phyloP scores from a whole-genome alignment of 1,140 invertebrate genomes.

The Drosophila nigrodunni region DNA sequence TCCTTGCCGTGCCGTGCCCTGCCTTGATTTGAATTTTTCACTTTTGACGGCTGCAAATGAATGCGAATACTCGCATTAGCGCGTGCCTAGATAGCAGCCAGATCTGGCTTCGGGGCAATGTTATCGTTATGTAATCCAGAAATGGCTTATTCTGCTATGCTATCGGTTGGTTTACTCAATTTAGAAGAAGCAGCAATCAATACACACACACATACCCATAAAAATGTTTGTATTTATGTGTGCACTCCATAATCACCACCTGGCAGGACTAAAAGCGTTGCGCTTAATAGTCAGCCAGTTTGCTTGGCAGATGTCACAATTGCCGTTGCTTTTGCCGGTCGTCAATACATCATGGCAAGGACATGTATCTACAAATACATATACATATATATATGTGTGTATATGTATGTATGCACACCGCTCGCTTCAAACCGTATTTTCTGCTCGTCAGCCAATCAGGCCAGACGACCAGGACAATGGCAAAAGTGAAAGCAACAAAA shows the following conservation, averaged over 20 bases:
- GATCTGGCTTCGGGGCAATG: constrained; percentile 28
- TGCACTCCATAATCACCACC: constrained; percentile 71
- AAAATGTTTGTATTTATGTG: constrained; percentile 18
- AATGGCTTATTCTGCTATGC: constrained; percentile 68
- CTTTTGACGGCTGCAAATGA: constrained; percentile 76
- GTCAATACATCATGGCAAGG: constrained; percentile 39
- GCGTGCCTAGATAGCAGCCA: constrained; percentile 42
- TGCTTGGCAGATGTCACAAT: constrained; percentile 38
- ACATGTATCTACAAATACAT: constrained; percentile 10
- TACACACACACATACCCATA: background rate
- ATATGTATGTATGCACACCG: background rate
- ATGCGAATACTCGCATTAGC: constrained; percentile 68
- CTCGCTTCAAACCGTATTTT: background rate
- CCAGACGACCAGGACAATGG: constrained; percentile 35
- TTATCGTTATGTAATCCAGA: constrained; percentile 59
- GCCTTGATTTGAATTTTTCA: constrained; percentile 77
- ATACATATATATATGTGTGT: too few relatives aligned
- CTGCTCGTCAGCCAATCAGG: constrained; percentile 38
- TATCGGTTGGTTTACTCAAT: constrained; percentile 54
- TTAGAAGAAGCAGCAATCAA: constrained; percentile 17
- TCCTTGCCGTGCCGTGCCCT: constrained; percentile 61
- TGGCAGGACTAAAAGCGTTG: constrained; percentile 23
- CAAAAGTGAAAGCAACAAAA: constrained; percentile 83
- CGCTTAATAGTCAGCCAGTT: constrained; percentile 50
- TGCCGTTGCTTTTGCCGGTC: constrained; percentile 35